These are phyloP conservation scores for Oxyscelio sp. DNA, from an alignment of 2,888 invertebrate species.

Conservation along the genomic window DNA sequence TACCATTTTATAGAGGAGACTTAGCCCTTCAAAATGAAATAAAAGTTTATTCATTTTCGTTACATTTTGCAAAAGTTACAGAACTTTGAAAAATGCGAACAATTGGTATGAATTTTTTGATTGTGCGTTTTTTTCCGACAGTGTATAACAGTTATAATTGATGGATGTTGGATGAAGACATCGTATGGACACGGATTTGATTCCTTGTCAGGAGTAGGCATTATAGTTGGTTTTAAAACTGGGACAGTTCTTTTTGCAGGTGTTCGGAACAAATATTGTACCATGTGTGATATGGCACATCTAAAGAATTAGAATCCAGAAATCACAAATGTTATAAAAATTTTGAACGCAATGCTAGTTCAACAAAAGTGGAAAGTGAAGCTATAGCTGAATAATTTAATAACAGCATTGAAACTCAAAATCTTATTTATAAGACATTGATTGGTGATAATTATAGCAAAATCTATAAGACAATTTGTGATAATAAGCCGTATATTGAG, in stretches of 20 bases:
- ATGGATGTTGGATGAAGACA: slow-evolving; percentile 61
- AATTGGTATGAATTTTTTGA: too few species aligned
- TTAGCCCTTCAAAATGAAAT: too few species aligned
- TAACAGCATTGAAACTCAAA: neutral
- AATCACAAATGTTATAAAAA: slow-evolving; percentile 77
- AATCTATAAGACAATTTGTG: slow-evolving; percentile 17
- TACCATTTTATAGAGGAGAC: too few species aligned
- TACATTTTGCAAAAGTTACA: too few species aligned
- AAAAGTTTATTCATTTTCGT: too few species aligned
- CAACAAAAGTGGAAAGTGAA: slow-evolving; percentile 79
- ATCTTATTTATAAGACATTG: neutral
- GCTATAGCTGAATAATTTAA: neutral
- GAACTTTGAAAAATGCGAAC: too few species aligned
- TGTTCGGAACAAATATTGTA: slow-evolving; percentile 25
- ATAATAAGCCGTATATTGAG: neutral
- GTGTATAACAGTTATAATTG: slow-evolving; percentile 30
- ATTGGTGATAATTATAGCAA: slow-evolving; percentile 51
- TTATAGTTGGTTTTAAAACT: slow-evolving; percentile 51
- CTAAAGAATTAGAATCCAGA: neutral
- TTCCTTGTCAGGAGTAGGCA: slow-evolving; percentile 50
- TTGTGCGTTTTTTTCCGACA: too few species aligned
- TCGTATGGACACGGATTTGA: slow-evolving; percentile 46
- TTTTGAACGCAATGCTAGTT: slow-evolving; percentile 73
- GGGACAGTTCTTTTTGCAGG: slow-evolving; percentile 63
- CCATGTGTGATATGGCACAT: neutral